Evolutionary conservation across 2,888 invertebrate genomes (phyloP).

Genomic region (Harpalus rufipes): DNA sequence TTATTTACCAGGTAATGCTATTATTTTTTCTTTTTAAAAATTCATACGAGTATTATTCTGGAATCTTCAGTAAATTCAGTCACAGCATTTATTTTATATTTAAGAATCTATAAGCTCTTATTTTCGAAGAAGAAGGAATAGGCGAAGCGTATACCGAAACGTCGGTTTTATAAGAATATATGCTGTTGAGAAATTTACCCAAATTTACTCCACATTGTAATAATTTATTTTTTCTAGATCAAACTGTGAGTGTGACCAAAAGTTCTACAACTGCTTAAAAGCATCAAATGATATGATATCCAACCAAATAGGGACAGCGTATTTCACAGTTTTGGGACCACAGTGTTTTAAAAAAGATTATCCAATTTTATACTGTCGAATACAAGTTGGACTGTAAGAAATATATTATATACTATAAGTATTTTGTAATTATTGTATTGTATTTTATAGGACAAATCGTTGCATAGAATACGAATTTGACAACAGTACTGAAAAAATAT

Average conservation of each 20-base stretch:
- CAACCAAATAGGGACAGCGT: conserved; percentile 83
- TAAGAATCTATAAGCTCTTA: too few relatives aligned
- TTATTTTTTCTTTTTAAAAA: not conserved
- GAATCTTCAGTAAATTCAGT: too few relatives aligned
- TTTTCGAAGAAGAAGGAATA: too few relatives aligned
- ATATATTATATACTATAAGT: not conserved
- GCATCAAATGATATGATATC: conserved; percentile 79
- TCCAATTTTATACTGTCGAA: conserved; percentile 78
- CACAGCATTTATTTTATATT: too few relatives aligned
- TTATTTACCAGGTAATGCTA: conserved; percentile 81
- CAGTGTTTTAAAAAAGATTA: conserved; percentile 84
- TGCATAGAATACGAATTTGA: conserved; percentile 80
- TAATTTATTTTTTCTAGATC: conserved; percentile 77
- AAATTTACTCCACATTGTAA: too few relatives aligned
- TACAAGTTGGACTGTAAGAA: conserved; percentile 75
- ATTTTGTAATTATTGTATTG: not conserved
- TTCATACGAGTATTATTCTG: too few relatives aligned
- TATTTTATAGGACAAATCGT: conserved; percentile 73
- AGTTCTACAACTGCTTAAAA: conserved; percentile 84
- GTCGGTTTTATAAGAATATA: too few relatives aligned
- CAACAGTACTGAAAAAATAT: conserved; percentile 77
- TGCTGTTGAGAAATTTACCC: too few relatives aligned
- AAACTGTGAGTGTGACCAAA: conserved; percentile 84
- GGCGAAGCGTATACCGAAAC: too few relatives aligned
- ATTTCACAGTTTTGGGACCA: conserved; percentile 86